A percentile compares a stretch with the other conserved stretches of the same genome.
Conservation (phyloP, 2,797 vertebrate species). For the Vespertilio murinus region DNA sequence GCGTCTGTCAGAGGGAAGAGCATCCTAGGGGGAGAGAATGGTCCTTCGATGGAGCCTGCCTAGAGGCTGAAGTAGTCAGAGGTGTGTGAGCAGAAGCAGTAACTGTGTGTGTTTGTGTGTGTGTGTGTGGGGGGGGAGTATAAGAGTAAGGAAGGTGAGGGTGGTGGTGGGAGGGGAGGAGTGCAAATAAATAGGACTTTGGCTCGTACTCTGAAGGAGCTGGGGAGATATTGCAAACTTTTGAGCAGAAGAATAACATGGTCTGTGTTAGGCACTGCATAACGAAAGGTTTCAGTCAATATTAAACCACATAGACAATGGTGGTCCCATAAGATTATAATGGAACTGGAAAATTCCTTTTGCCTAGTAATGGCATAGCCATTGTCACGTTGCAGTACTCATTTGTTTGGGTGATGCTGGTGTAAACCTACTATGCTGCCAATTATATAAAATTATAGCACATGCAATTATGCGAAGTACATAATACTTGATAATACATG, state of each 20-base stretch:
- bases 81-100: not conserved
- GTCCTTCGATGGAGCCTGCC: not conserved
- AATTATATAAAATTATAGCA: not conserved
- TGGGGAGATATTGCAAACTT: not conserved
- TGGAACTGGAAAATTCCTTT: not conserved
- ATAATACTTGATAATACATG: not conserved
- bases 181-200: not conserved
- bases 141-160: not conserved
- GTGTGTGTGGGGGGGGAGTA: no score
- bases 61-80: not conserved
- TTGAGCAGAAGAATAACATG: not conserved
- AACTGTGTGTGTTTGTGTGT: no score
- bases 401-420: not conserved
- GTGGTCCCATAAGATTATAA: not conserved
- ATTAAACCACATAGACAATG: not conserved
- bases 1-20: not conserved
- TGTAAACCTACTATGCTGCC: not conserved
- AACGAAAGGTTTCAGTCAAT: not conserved
- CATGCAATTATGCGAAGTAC: not conserved
- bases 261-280: not conserved
- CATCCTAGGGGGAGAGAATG: not conserved
- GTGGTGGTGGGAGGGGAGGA: not conserved
- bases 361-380: not conserved
- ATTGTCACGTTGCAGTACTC: not conserved
- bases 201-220: not conserved